Evolutionary conservation across 1,140 invertebrate genomes (phyloP), one percentile per base, ranked within the genome.

Genomic region (Euborellia annulipes): DNA sequence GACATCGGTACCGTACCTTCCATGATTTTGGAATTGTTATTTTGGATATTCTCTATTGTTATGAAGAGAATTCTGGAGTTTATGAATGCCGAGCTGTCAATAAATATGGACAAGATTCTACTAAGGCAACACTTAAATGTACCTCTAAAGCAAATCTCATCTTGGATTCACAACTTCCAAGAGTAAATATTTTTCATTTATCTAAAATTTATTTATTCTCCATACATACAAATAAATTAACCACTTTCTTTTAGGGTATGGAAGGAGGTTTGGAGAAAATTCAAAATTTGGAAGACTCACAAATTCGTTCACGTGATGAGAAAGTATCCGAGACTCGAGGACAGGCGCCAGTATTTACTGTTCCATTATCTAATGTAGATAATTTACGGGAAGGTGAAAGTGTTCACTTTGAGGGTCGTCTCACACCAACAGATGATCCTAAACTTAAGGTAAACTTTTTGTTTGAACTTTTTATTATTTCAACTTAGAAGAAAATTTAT

Each of bases 1-100:
- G 91, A 19, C 90, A 95, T 67, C 79, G 91, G 47, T 96, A 91
- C 60, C 78, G 89, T 53, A 94, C 89, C 38, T 91, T 93, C 79
- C 89, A 96, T 60, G 92, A 98, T 60, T 96, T 97, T 66, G 91
- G 84, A 48, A 91, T 94, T 59, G 92, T 96, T 22, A 91, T 94
- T 54, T 70, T 98, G 47, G 92, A 96, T 56, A 93, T 98, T 48
- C 65, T 96, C 1, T 97, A 95, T 60, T 94, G 89, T 54, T 96
- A 95, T 58, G 88, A 89, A 63, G 91, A 97, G 67, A 95, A 98
- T 62, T 91, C 87, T 39, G 92, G 93, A 22, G 75, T 81, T 16
- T 93, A 91, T 57, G 87, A 92, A 67, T 91, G 88, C 59, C 72
- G 88, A 51, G 91, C 93, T 16, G 80, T 79, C 11, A 96, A 96